A percentile compares a stretch with the other conserved stretches of the same genome.
These are phyloP conservation scores for Oncorhynchus kisutch DNA, from an alignment of 2,113 vertebrate genomes.

Conservation along the genomic window DNA sequence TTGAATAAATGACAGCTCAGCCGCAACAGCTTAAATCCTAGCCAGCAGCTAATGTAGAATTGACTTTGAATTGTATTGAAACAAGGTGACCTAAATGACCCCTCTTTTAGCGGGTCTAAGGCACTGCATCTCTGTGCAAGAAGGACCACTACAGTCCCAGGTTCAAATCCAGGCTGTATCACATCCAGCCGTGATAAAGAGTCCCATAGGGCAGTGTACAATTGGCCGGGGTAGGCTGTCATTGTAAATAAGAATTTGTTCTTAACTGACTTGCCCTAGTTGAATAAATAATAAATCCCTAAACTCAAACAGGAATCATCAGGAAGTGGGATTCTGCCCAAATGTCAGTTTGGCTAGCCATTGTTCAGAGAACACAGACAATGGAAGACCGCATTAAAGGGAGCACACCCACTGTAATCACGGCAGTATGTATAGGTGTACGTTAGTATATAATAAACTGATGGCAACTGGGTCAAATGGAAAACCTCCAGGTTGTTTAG, in stretches of 20 bases:
- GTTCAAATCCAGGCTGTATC: no score
- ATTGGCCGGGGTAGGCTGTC: no score
- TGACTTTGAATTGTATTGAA: constrained; percentile 11
- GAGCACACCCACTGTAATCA: background rate
- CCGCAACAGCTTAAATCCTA: constrained; percentile 29
- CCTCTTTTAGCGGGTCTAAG: background rate
- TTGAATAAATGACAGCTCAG: constrained; percentile 35
- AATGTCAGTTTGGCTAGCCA: constrained; percentile 23
- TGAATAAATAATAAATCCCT: constrained; percentile 6
- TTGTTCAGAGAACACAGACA: constrained; percentile 29
- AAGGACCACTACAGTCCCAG: no score
- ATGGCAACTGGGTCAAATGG: no score
- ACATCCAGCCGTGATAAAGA: no score
- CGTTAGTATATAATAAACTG: no score
- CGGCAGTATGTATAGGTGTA: no score
- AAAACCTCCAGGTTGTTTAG: no score
- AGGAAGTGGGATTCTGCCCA: constrained; percentile 17
- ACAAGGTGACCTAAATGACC: constrained; percentile 34
- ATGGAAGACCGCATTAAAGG: background rate
- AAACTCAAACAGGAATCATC: constrained; percentile 1
- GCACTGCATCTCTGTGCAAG: no score
- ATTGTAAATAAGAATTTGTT: no score
- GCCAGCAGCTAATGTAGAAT: constrained; percentile 33
- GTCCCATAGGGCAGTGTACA: no score
- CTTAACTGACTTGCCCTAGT: no score